A percentile compares a stretch with the other conserved stretches of the same genome.
Evolutionary conservation across 1,140 invertebrate species (phyloP).

Genomic region (Melitaea cinxia): DNA sequence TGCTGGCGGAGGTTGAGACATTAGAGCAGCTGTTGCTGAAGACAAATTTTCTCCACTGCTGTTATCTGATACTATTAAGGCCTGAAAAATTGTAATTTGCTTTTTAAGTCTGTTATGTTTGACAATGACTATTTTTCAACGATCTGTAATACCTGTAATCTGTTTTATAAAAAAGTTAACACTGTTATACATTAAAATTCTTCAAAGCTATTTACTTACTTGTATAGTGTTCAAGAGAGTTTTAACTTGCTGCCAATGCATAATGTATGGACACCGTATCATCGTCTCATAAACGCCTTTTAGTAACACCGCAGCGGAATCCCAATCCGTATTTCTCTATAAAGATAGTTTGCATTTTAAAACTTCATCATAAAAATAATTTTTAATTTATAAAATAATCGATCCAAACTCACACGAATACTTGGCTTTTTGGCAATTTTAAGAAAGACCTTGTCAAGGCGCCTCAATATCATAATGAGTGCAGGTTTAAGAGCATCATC

Average conservation of each 20-base stretch:
- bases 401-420: conserved; percentile 84
- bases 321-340: conserved; percentile 97
- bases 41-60: conserved; percentile 85
- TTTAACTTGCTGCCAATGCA: conserved; percentile 98
- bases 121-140: too few relatives aligned
- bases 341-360: not conserved
- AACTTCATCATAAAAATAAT: not conserved
- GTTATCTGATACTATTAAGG: conserved; percentile 90
- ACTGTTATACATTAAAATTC: too few relatives aligned
- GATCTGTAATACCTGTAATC: too few relatives aligned
- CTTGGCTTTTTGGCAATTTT: conserved; percentile 98
- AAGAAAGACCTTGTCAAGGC: conserved; percentile 97
- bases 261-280: conserved; percentile 95
- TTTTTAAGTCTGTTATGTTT: too few relatives aligned
- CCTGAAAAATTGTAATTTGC: conserved; percentile 80
- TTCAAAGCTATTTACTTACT: conserved; percentile 68
- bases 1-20: conserved; percentile 94
- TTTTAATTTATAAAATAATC: too few relatives aligned
- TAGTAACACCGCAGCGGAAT: conserved; percentile 95
- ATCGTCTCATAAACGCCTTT: conserved; percentile 98
- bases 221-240: conserved; percentile 92
- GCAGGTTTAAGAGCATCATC: conserved; percentile 96
- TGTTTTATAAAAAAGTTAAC: too few relatives aligned
- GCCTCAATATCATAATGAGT: conserved; percentile 93
- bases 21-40: conserved; percentile 89